Base-by-base conservation (phyloP, 2,797 vertebrate genomes). In the Etheostoma nigrum region DNA sequence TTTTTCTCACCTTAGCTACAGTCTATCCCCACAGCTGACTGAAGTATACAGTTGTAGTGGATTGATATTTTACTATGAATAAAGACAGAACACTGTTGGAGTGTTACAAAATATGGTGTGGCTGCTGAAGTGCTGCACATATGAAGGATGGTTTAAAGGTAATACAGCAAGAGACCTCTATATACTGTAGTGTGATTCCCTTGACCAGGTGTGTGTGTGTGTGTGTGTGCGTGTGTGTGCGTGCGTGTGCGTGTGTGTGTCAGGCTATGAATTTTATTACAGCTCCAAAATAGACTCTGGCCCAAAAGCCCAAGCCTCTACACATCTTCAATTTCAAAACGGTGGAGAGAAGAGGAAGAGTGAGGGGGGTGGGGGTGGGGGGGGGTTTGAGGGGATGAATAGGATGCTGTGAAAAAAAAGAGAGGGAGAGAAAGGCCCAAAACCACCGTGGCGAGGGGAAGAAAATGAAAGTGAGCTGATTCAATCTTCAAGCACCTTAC, bases 231-330 rank as follows among this genome's bases (percentile, higher is more conserved):
- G 48, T 69, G 48, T 52, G 18, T 53, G 52, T 63, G 61, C 60
- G 71, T 65, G n/a, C 47, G 19, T 66, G 67, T 67, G 62, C 33
- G 51, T 47, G 55, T 76, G 82, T 81, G 79, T 82, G 78, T 84
- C 86, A 94, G 91, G 89, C 93, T 93, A 94, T 95, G 94, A 93
- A 95, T 95, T 94, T 93, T 93, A 95, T 95, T 94, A 94, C 90
- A 90, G 90, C 92, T 92, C 90, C 91, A 93, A 94, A 94, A 95
- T 94, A 93, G 93, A 93, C 87, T 93, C 81, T 88, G 89, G 88
- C 89, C 92, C 93, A 89, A 91, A 91, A 94, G 91, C 93, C 89
- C 92, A 92, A 92, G 86, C 87, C 90, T 90, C 90, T 88, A 92
- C 92, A 93, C 94, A 93, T 95, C 94, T 95, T 93, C 92, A 94